Evolutionary conservation across 2,797 vertebrate species (phyloP).

Genomic region (Phaenicophaeus curvirostris): DNA sequence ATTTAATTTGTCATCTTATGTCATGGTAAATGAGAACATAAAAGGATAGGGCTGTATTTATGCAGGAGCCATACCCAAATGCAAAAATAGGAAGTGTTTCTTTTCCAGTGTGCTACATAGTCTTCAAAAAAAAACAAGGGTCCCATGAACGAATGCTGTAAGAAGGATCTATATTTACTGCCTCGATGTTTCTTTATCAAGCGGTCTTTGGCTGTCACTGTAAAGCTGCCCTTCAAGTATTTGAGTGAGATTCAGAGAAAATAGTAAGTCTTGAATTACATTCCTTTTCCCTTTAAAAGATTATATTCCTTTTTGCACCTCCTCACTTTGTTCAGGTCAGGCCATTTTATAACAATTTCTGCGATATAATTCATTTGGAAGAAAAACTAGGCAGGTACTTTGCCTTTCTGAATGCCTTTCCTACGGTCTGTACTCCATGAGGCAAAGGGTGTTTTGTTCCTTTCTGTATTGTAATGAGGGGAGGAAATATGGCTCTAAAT

Average conservation of each 20-base stretch:
- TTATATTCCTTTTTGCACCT: neutral
- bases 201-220: neutral
- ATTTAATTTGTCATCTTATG: neutral
- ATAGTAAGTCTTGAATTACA: neutral
- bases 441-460: constrained; percentile 8
- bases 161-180: neutral
- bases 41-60: neutral
- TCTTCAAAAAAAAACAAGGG: neutral
- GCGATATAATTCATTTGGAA: neutral
- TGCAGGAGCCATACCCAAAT: neutral
- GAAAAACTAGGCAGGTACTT: neutral
- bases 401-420: constrained; percentile 13
- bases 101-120: neutral
- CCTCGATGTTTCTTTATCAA: neutral
- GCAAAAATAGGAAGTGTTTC: neutral
- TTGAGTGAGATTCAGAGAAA: neutral
- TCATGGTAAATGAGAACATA: neutral
- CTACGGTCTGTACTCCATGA: neutral
- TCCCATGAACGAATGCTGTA: neutral
- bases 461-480: constrained; percentile 8
- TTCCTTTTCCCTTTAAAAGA: neutral
- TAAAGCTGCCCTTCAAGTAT: neutral
- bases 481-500: constrained; percentile 6
- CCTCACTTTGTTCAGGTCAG: neutral
- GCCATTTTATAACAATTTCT: neutral